phyloP scores from a whole-genome alignment of 2,888 invertebrate species.

The Deroplatys truncata region DNA sequence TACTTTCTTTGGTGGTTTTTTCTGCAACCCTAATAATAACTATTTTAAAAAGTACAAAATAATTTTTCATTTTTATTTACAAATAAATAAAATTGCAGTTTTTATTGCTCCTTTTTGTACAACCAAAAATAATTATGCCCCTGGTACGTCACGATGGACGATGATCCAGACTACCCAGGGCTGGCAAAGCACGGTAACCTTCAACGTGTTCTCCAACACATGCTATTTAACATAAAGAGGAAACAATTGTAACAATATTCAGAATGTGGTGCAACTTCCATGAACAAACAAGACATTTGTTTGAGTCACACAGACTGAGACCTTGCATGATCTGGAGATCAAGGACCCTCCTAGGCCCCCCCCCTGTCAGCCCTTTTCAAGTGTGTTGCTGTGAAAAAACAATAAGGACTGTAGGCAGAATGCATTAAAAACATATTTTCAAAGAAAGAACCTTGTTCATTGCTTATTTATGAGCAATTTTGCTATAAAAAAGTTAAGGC shows the following conservation, averaged over 20 bases:
- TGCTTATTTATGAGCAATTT: not conserved
- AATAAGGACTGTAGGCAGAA: not conserved
- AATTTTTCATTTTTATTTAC: not conserved
- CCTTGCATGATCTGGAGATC: not conserved
- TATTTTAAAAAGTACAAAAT: not conserved
- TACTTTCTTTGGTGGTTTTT: not conserved
- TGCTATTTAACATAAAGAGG: not conserved
- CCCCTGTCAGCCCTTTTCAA: not conserved
- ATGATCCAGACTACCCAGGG: not conserved
- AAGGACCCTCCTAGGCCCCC: not conserved
- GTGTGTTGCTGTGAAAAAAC: not conserved
- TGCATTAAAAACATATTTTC: not conserved
- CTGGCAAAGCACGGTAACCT: not conserved
- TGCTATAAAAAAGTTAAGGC: not conserved
- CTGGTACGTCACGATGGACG: not conserved
- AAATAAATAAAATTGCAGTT: not conserved
- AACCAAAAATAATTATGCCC: not conserved
- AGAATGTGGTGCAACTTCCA: slow-evolving; percentile 18
- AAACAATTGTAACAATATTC: not conserved
- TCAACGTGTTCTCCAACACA: too few relatives aligned
- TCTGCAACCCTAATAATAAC: not conserved
- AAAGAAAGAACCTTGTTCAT: not conserved
- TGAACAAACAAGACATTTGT: not conserved
- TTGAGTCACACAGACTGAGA: not conserved
- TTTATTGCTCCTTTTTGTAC: not conserved